Percentiles rank a stretch among this genome's conserved stretches.
Evolutionary conservation across 2,113 vertebrate species (phyloP).

Genomic region (Emydocephalus ijimae): DNA sequence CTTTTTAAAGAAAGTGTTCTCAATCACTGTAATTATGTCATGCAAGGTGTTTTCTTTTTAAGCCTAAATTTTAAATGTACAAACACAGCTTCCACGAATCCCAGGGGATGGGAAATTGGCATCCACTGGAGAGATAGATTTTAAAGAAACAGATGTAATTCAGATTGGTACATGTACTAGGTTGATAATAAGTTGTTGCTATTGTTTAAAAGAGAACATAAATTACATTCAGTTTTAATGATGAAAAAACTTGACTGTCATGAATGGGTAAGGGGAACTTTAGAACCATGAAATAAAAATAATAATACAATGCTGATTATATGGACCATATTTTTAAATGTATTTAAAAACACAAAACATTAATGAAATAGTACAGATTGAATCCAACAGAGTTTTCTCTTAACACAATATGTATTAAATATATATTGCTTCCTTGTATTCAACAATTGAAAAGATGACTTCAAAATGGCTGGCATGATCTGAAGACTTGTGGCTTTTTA

Average conservation of each 20-base stretch:
- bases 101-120: not conserved
- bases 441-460: not conserved
- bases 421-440: not conserved
- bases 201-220: not conserved
- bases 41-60: not conserved
- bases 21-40: not conserved
- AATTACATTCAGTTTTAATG: not conserved
- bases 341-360: not conserved
- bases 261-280: not conserved
- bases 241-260: not conserved
- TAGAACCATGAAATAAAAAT: not conserved
- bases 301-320: not conserved
- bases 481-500: not conserved
- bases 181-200: not conserved
- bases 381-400: not conserved
- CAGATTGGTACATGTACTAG: not conserved
- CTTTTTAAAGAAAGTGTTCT: slow-evolving; percentile 3
- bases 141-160: slow-evolving; percentile 4
- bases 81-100: not conserved
- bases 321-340: not conserved
- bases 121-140: not conserved
- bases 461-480: not conserved
- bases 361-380: not conserved
- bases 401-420: not conserved
- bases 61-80: slow-evolving; percentile 4